phyloP scores from a whole-genome alignment of 2,888 invertebrate genomes.

The Agriopis leucophaearia region DNA sequence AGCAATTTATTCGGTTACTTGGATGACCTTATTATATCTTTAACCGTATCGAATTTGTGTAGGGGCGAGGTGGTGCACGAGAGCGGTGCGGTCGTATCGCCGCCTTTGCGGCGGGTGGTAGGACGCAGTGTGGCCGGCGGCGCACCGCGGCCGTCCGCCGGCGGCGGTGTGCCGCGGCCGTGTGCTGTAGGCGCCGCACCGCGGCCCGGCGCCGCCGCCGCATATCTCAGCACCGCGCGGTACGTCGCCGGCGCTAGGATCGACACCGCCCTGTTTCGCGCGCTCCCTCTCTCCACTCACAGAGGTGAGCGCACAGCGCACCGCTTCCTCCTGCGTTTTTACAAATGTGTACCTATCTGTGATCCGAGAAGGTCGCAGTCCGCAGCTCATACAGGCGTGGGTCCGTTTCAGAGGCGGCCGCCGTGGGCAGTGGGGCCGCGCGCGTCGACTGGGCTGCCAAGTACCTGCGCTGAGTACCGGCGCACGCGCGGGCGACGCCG shows the following conservation, averaged over 20 bases:
- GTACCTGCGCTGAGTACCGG: conserved; percentile 86
- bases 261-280: conserved; percentile 79
- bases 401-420: conserved; percentile 68
- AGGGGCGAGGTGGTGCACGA: conserved; percentile 75
- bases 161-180: conserved; percentile 79
- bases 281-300: conserved; percentile 70
- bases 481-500: too few species aligned
- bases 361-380: background rate
- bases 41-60: conserved; percentile 10
- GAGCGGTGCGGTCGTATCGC: conserved; percentile 47
- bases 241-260: conserved; percentile 90
- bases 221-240: conserved; percentile 92
- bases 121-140: conserved; percentile 43
- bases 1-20: too few species aligned
- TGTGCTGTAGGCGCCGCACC: conserved; percentile 45
- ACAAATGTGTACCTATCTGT: background rate
- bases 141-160: conserved; percentile 43
- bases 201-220: conserved; percentile 87
- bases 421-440: conserved; percentile 71
- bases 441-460: conserved; percentile 94
- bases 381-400: background rate
- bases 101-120: conserved; percentile 40
- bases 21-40: too few species aligned
- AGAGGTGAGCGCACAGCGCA: conserved; percentile 58
- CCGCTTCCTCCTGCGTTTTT: background rate